Percentiles rank a stretch among this genome's conserved stretches.
These are phyloP conservation scores for Heliconius ethilla DNA, from an alignment of 2,888 invertebrate species.

Conservation along the genomic window DNA sequence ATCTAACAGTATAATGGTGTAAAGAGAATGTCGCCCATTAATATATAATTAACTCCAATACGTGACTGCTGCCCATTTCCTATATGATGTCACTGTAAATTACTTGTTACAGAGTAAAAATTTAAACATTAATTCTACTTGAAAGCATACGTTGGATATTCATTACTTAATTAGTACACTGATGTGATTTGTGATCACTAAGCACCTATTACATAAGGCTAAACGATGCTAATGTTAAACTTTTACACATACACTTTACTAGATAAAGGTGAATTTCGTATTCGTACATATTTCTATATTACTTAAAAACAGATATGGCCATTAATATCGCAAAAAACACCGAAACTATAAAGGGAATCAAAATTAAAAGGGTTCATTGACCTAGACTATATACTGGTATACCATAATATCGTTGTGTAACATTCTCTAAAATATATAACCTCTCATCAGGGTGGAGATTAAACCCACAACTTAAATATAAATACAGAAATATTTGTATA, in stretches of 20 bases:
- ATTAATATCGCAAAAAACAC: too few species aligned
- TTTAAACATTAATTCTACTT: slow-evolving; percentile 15
- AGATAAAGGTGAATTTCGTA: neutral
- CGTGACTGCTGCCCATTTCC: slow-evolving; percentile 37
- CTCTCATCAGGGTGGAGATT: neutral
- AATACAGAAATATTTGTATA: neutral
- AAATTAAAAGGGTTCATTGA: too few species aligned
- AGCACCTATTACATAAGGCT: neutral
- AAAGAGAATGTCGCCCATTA: slow-evolving; percentile 40
- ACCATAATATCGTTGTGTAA: too few species aligned
- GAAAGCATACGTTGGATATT: slow-evolving; percentile 7
- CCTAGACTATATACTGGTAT: too few species aligned
- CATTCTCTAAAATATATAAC: neutral
- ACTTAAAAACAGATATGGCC: too few species aligned
- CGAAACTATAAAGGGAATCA: too few species aligned
- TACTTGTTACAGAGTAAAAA: slow-evolving; percentile 17
- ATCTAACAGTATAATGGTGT: neutral
- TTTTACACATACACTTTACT: neutral
- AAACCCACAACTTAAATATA: neutral
- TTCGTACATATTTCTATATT: neutral
- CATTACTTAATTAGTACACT: slow-evolving; percentile 25
- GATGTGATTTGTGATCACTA: neutral
- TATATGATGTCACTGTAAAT: slow-evolving; percentile 40
- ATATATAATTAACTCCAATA: slow-evolving; percentile 37
- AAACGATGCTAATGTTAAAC: neutral